Conservation (phyloP, 2,888 invertebrate genomes). For the Machimus atricapillus region DNA sequence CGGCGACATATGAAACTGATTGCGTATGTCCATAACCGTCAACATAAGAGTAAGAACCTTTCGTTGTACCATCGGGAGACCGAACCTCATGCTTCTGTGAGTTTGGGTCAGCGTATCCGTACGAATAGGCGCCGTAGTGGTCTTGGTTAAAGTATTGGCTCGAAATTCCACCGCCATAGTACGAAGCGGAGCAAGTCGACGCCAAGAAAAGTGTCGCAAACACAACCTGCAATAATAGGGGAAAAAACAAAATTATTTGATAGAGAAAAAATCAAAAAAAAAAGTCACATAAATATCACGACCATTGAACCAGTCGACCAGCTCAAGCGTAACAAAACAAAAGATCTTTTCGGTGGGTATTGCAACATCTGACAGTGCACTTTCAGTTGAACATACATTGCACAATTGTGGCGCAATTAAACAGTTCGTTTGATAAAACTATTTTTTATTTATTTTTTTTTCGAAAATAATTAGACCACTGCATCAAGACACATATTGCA, state of each 20-base stretch:
- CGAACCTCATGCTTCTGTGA: conserved; percentile 71
- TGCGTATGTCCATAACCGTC: conserved; percentile 72
- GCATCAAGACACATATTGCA: neutral
- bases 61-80: conserved; percentile 68
- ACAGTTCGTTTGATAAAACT: neutral
- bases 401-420: neutral
- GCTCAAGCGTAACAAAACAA: conserved; percentile 15
- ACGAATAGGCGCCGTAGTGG: conserved; percentile 68
- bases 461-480: neutral
- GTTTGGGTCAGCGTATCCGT: conserved; percentile 71
- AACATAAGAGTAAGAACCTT: conserved; percentile 73
- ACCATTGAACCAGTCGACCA: neutral
- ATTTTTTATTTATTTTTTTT: neutral
- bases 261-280: conserved; percentile 22
- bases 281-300: conserved; percentile 5
- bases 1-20: conserved; percentile 71
- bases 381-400: neutral
- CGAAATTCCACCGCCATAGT: conserved; percentile 57
- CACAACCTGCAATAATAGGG: conserved; percentile 53
- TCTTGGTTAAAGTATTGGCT: conserved; percentile 69
- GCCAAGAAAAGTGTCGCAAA: conserved; percentile 51
- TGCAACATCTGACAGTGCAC: neutral
- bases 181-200: conserved; percentile 1
- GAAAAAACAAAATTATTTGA: too few relatives aligned
- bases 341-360: neutral